Conservation (phyloP, 2,113 vertebrate species). For the Lophotis ruficrista region DNA sequence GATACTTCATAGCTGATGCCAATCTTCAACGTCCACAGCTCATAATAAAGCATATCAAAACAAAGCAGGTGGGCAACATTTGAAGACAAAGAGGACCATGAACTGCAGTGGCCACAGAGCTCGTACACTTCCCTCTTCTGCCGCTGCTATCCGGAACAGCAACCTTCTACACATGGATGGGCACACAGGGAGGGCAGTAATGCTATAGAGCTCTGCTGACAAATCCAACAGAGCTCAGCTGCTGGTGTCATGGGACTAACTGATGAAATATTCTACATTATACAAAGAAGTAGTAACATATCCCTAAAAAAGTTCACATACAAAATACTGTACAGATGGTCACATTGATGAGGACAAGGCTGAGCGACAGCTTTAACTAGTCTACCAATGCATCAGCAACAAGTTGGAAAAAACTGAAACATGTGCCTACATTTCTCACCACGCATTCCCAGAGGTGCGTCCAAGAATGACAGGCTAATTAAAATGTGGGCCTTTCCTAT, state of each 20-base stretch:
- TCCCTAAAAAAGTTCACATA: conserved; percentile 46
- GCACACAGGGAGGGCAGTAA: not conserved
- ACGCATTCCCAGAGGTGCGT: not conserved
- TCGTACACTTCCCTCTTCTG: not conserved
- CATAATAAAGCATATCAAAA: not conserved
- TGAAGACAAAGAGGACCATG: not conserved
- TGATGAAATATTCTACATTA: not conserved
- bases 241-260: not conserved
- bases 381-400: not conserved
- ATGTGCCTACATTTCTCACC: conserved; percentile 25
- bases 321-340: conserved; percentile 48
- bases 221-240: conserved; percentile 9
- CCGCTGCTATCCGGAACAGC: not conserved
- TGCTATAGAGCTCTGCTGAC: not conserved
- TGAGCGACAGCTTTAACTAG: not conserved
- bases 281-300: conserved; percentile 10
- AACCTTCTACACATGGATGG: not conserved
- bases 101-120: not conserved
- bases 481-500: conserved; percentile 7
- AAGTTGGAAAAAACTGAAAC: not conserved
- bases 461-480: conserved; percentile 12
- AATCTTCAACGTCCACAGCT: not conserved
- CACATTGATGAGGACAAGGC: not conserved
- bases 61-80: not conserved
- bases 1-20: not conserved